Percentiles rank a stretch among this genome's conserved stretches.
Conservation (phyloP, 2,797 vertebrate species). For the Micropoecilia bifurca region DNA sequence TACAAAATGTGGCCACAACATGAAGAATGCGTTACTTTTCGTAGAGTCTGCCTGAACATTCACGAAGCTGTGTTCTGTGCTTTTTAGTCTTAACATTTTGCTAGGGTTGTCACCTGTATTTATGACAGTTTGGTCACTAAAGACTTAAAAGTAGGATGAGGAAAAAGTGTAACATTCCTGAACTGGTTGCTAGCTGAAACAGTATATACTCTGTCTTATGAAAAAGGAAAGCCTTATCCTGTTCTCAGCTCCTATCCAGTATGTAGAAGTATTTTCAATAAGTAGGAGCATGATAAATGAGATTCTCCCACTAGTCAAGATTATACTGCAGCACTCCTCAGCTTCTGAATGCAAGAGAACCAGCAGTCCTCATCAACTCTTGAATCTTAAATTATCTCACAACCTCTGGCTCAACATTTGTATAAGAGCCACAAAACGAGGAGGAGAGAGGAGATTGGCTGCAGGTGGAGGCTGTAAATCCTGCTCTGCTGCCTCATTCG, state of each 20-base stretch:
- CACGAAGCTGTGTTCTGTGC: not conserved
- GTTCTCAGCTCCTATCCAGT: not conserved
- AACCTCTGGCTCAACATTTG: slow-evolving; percentile 27
- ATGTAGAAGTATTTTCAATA: not conserved
- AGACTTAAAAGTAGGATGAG: not conserved
- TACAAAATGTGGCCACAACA: not conserved
- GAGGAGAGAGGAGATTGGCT: slow-evolving; percentile 23
- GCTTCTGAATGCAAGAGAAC: slow-evolving; percentile 31
- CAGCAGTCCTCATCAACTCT: slow-evolving; percentile 39
- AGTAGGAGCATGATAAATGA: not conserved
- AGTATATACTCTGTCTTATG: not conserved
- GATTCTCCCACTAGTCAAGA: not conserved
- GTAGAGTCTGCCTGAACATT: not conserved
- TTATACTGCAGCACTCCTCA: not conserved
- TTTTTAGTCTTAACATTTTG: not conserved
- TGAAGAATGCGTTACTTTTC: not conserved
- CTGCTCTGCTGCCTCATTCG: slow-evolving; percentile 38
- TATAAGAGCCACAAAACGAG: slow-evolving; percentile 19
- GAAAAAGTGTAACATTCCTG: not conserved
- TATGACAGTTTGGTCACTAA: not conserved
- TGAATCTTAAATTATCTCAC: slow-evolving; percentile 34
- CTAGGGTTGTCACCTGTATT: not conserved
- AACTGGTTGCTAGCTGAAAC: not conserved
- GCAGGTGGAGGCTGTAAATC: slow-evolving; percentile 50
- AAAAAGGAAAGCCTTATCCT: not conserved